These are phyloP conservation scores for Pseudotriccus pelzelni DNA, from an alignment of 2,797 vertebrate species.

Conservation along the genomic window DNA sequence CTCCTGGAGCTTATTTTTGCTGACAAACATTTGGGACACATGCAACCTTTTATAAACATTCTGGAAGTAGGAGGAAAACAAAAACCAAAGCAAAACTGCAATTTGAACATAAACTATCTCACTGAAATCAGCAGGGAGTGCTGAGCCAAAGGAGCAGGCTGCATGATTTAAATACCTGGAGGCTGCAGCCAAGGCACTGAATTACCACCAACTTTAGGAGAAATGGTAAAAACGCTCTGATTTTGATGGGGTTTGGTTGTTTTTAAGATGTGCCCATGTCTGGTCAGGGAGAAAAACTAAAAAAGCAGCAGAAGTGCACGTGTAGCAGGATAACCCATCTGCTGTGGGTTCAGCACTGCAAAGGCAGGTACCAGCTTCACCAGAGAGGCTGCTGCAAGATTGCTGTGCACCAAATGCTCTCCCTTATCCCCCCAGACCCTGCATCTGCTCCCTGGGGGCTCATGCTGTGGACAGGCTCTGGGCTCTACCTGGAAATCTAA, in stretches of 20 bases:
- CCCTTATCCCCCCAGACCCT: background rate
- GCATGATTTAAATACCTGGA: background rate
- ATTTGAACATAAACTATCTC: background rate
- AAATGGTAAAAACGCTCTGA: background rate
- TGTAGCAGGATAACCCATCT: background rate
- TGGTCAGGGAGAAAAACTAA: background rate
- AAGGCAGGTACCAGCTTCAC: background rate
- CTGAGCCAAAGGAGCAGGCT: background rate
- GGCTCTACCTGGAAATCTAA: background rate
- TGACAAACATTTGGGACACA: background rate
- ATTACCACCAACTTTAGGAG: background rate
- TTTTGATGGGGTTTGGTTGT: background rate
- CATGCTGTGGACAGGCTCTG: background rate
- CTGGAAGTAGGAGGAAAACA: background rate
- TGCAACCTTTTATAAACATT: background rate
- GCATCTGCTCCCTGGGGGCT: background rate
- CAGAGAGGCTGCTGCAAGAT: background rate
- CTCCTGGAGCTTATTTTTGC: background rate
- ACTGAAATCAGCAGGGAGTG: background rate
- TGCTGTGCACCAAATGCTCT: background rate
- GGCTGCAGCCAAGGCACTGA: background rate
- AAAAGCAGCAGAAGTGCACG: background rate
- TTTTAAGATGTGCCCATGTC: background rate
- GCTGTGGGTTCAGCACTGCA: background rate
- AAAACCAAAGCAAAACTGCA: background rate